Conservation (phyloP, 2,797 vertebrate genomes). For the Balearica regulorum region DNA sequence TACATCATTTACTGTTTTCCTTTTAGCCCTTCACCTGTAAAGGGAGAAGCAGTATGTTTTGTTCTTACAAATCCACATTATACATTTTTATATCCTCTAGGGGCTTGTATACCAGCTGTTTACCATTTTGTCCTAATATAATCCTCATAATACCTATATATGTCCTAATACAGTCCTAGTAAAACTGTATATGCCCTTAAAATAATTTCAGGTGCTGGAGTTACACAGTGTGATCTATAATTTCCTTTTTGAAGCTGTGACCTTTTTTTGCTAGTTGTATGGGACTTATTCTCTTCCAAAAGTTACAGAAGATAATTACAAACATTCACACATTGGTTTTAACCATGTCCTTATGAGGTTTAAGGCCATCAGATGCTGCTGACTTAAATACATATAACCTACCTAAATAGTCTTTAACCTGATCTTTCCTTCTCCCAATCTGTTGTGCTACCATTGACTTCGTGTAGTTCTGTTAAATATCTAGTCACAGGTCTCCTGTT, state of each 20-base stretch:
- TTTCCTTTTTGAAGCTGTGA: background rate
- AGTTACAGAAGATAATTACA: background rate
- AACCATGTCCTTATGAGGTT: background rate
- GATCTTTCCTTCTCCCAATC: background rate
- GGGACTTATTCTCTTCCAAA: background rate
- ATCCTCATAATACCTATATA: background rate
- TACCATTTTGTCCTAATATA: background rate
- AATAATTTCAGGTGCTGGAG: background rate
- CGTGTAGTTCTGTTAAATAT: background rate
- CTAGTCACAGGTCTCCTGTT: background rate
- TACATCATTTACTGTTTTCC: background rate
- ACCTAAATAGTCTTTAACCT: background rate
- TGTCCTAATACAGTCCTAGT: background rate
- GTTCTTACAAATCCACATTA: background rate
- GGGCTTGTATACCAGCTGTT: background rate
- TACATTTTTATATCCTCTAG: background rate
- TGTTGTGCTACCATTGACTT: background rate
- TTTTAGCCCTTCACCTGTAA: background rate
- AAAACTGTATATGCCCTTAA: background rate
- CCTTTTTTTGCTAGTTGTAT: background rate
- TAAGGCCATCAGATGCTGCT: background rate
- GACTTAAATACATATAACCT: background rate
- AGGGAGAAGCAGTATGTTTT: background rate
- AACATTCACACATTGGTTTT: background rate
- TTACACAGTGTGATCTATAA: background rate